Evolutionary conservation across 2,797 vertebrate species (phyloP), one percentile per base, ranked within the genome.

Genomic region (Falco columbarius): DNA sequence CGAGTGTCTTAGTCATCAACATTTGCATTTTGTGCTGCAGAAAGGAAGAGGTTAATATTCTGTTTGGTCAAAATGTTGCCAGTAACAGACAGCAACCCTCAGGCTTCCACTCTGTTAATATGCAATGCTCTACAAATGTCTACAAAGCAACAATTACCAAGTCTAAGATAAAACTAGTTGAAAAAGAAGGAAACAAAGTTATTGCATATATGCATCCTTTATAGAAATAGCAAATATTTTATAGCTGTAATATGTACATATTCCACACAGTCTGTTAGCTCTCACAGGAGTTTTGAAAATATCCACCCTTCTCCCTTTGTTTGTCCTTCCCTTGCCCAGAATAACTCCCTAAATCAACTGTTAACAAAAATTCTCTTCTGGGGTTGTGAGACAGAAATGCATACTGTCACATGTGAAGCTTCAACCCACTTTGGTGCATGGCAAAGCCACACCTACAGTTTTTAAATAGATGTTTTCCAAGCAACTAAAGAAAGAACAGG

Each of bases 21-120:
- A 98, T 98, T 91, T 98, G 98, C 68, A 98, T 87, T 93, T 99
- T 99, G 75, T 98, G 98, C 99, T 99, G 95, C 56, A 94, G 46
- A 77, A 83, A 74, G 20, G 44, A 77, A 95, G 32, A 85, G 9
- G 8, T 58, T 73, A 42, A 63, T 20, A 36, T 36, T 71, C 15
- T 9, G 20, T 29, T 81, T 49, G 4, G 7, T 54, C 30, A 82
- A 68, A 76, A 46, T 26, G 9, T 34, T 81, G 26, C 24, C n/a
- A 61, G 42, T 30, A 81, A 66, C 11, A 58, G 56, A 56, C 8
- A 56, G 71, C 5, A 23, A 86, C 17, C 17, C 14, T 56, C 36
- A 54, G 36, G 52, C 58, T 81, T 68, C 46, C 30, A 16, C 16
- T 84, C 32, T 51, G 46, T 52, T 49, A 29, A 81, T 38, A 27